Evolutionary conservation across 1,140 invertebrate species (phyloP), one percentile per base, ranked within the genome.

Genomic region (Ptiloglossa arizonensis): DNA sequence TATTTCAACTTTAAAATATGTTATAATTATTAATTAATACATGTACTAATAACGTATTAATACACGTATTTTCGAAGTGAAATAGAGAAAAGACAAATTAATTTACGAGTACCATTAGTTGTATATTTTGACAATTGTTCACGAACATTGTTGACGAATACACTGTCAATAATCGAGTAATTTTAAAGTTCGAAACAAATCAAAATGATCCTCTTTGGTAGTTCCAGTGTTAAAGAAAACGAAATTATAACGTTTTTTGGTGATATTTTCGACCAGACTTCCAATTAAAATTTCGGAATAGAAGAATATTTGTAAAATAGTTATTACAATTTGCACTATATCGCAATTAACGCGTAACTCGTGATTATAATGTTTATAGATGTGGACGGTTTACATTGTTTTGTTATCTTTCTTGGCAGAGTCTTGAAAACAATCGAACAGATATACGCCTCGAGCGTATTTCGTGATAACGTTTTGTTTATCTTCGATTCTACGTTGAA

Each of bases 351-450:
- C 56, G 29, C 15, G 17, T 6, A 19, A 2, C 17, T 6, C 5
- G 29, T 19, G n/a, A 5, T 13, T 11, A n/a, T 32, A 5, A 9
- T 56, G 22, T 56, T n/a, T n/a, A 9, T 19, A 50, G 22, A 56
- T n/a, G 1, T 9, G 24, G 9, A 27, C 24, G 13, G 11, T 29
- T 17, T 32, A 13, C 54, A 57, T 62, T 50, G 48, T 54, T 44
- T 32, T 13, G 22, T 29, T 52, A 38, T 22, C n/a, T 17, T 8
- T n/a, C 6, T 54, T 73, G 63, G 17, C 59, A 60, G 64, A 64
- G 54, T 54, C 41, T 17, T 3, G 19, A 71, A 60, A 44, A 19
- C 27, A 72, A 63, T 72, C 24, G 11, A 19, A 17, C 22, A 52
- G 9, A 13, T 11, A 60, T 46, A 24, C 22, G 13, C 52, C 0